Conservation (phyloP, 2,888 invertebrate species). For the Masnerella sp. region DNA sequence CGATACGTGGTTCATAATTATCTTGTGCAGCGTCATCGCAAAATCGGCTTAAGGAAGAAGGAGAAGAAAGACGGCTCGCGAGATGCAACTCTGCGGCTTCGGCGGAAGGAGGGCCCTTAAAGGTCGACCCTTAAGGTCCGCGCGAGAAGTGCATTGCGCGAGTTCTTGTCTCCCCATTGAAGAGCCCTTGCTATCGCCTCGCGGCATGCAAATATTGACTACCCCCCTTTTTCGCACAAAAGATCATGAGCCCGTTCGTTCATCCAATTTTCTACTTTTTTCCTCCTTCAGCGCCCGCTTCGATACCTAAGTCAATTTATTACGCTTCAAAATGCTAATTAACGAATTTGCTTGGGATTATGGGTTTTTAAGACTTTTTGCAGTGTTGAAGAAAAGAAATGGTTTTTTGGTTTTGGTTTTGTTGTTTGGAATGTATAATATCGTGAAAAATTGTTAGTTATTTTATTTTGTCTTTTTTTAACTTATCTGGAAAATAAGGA, state of each 20-base stretch:
- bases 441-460: too few relatives aligned
- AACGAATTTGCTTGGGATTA: too few relatives aligned
- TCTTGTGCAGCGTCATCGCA: conserved; percentile 70
- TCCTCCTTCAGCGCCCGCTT: too few relatives aligned
- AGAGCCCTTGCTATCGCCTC: conserved; percentile 72
- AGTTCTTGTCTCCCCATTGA: conserved; percentile 67
- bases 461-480: too few relatives aligned
- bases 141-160: conserved; percentile 42
- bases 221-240: conserved; percentile 55
- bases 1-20: conserved; percentile 44
- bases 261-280: conserved; percentile 29
- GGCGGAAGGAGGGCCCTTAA: conserved; percentile 64
- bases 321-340: too few relatives aligned
- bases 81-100: conserved; percentile 61
- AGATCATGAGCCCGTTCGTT: conserved; percentile 22
- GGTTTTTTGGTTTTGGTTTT: too few relatives aligned
- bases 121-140: conserved; percentile 67
- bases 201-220: conserved; percentile 77
- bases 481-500: too few relatives aligned
- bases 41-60: conserved; percentile 63
- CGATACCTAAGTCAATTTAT: too few relatives aligned
- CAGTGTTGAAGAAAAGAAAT: too few relatives aligned
- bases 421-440: too few relatives aligned
- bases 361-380: too few relatives aligned
- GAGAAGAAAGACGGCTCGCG: conserved; percentile 27